Percentiles rank a stretch among this genome's conserved stretches.
Conservation (phyloP, 2,888 invertebrate genomes). For the Abscondita cerata region DNA sequence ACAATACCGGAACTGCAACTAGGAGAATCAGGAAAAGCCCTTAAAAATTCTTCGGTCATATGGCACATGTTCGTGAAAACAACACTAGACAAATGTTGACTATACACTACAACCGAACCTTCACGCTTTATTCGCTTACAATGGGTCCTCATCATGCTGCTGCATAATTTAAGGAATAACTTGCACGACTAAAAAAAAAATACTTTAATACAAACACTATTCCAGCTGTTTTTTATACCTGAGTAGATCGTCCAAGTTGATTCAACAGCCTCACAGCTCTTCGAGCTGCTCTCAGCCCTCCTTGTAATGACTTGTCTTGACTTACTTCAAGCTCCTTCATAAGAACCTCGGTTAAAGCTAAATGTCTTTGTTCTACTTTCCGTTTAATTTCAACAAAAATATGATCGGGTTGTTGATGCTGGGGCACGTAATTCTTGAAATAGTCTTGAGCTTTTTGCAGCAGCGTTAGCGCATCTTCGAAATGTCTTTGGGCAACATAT, state of each 20-base stretch:
- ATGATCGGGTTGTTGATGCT: conserved; percentile 56
- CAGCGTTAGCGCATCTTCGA: conserved; percentile 87
- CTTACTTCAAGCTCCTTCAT: conserved; percentile 88
- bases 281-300: conserved; percentile 84
- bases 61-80: conserved; percentile 79
- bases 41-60: conserved; percentile 71
- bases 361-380: conserved; percentile 73
- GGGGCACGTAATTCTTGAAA: conserved; percentile 52
- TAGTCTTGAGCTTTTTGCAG: conserved; percentile 73
- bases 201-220: no score
- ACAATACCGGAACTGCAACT: conserved; percentile 73
- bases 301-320: conserved; percentile 89
- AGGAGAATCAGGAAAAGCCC: conserved; percentile 81
- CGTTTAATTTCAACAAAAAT: conserved; percentile 61
- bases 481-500: conserved; percentile 92
- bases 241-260: conserved; percentile 72
- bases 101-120: conserved; percentile 80
- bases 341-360: conserved; percentile 82
- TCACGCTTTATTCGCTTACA: conserved; percentile 81
- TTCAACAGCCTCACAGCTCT: conserved; percentile 86
- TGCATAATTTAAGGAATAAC: conserved; percentile 81
- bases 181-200: conserved; percentile 72
- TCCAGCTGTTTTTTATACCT: no score
- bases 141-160: conserved; percentile 80
- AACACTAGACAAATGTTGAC: conserved; percentile 80